A percentile compares a stretch with the other conserved stretches of the same genome.
These are phyloP conservation scores for Apis laboriosa DNA, from an alignment of 1,140 invertebrate genomes.

Conservation along the genomic window DNA sequence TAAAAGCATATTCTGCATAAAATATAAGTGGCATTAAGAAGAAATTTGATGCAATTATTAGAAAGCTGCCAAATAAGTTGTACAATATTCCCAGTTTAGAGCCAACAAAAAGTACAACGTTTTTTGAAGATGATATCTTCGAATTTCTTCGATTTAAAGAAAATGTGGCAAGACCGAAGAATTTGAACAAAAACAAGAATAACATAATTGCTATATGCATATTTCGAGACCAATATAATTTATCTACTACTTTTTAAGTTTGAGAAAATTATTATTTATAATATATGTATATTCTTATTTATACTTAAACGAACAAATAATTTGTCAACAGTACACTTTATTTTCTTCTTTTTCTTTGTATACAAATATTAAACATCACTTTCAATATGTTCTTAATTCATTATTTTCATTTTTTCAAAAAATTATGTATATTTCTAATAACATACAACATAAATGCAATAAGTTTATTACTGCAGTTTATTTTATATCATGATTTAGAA, in stretches of 20 bases:
- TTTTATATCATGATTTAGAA: slow-evolving; percentile 12
- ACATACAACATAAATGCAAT: not conserved
- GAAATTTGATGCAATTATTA: slow-evolving; percentile 17
- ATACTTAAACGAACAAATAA: not conserved
- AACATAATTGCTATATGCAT: not conserved
- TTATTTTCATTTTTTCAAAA: not conserved
- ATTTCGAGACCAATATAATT: not conserved
- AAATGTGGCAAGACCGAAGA: slow-evolving; percentile 54
- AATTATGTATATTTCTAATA: not conserved
- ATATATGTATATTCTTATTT: not conserved
- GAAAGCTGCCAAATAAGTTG: slow-evolving; percentile 21
- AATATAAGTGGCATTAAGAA: not conserved
- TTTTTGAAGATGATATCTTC: not conserved
- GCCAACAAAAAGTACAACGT: not conserved
- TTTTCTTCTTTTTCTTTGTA: not conserved
- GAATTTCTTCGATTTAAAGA: not conserved
- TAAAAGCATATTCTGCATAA: not conserved
- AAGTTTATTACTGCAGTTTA: not conserved
- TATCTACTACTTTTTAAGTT: not conserved
- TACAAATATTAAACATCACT: not conserved
- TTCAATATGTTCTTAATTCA: not conserved
- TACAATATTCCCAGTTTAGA: slow-evolving; percentile 39
- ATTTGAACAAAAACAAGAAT: slow-evolving; percentile 41
- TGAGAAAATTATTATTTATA: not conserved
- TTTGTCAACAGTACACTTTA: not conserved